These are phyloP conservation scores for Manis pentadactyla DNA, from an alignment of 2,797 vertebrate genomes.

Conservation along the genomic window DNA sequence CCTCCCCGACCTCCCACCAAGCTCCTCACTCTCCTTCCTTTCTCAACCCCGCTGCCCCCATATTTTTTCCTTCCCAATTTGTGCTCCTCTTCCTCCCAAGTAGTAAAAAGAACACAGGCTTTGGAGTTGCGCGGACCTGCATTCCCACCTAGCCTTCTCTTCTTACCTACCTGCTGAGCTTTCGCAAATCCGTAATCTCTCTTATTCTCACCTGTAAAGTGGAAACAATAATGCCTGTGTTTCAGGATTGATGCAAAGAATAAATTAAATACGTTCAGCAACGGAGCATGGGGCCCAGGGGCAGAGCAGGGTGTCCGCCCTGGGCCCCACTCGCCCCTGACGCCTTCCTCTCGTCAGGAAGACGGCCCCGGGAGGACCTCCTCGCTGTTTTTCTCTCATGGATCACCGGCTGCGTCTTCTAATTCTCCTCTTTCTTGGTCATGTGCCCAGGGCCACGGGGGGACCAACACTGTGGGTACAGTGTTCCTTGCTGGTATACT, in stretches of 20 bases:
- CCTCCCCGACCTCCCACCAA: background rate
- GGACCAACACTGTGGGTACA: rapidly evolving
- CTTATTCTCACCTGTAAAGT: background rate
- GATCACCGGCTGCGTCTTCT: background rate
- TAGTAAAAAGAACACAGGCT: background rate
- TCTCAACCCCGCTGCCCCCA: background rate
- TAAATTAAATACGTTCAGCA: background rate
- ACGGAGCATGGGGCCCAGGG: background rate
- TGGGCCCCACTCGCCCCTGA: rapidly evolving
- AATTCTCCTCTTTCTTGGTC: background rate
- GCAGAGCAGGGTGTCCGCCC: rapidly evolving
- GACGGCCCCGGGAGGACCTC: background rate
- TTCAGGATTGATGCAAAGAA: background rate
- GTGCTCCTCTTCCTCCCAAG: background rate
- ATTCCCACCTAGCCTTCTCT: background rate
- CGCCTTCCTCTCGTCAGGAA: background rate
- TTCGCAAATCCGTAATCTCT: background rate
- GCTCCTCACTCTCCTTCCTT: background rate
- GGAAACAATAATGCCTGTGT: background rate
- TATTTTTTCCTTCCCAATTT: background rate
- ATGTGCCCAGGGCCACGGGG: background rate
- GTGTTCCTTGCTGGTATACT: background rate
- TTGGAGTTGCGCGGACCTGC: background rate
- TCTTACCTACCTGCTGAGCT: background rate
- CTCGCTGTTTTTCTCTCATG: background rate